Conservation (phyloP, 2,888 invertebrate genomes). For the Atethmia centrago region DNA sequence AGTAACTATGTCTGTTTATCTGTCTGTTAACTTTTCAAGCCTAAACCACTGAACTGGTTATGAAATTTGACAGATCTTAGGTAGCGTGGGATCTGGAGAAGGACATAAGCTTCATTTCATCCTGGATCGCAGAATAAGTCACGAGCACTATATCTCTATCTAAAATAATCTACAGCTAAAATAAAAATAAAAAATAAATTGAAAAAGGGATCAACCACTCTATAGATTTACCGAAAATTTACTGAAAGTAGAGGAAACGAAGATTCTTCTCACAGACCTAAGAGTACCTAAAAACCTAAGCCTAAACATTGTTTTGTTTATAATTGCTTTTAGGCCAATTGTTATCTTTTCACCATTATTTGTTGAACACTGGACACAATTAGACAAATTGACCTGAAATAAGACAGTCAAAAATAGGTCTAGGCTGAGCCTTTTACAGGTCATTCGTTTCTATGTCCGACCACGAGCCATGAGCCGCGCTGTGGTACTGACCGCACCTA, state of each 20-base stretch:
- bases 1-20: too few relatives aligned
- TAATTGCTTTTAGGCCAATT: neutral
- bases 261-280: neutral
- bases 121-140: too few relatives aligned
- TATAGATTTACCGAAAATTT: too few relatives aligned
- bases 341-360: neutral
- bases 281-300: neutral
- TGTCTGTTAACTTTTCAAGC: too few relatives aligned
- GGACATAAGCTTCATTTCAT: too few relatives aligned
- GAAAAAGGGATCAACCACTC: neutral
- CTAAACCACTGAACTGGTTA: too few relatives aligned
- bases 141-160: too few relatives aligned
- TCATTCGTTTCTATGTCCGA: conserved; percentile 16
- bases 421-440: conserved; percentile 13
- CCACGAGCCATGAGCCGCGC: conserved; percentile 10
- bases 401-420: neutral
- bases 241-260: neutral
- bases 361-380: neutral
- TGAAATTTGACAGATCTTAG: too few relatives aligned
- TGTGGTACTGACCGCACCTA: conserved; percentile 46
- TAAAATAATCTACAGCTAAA: neutral
- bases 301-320: neutral
- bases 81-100: too few relatives aligned
- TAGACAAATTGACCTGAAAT: conserved; percentile 13
- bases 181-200: too few relatives aligned